A percentile compares a stretch with the other conserved stretches of the same genome.
Conservation (phyloP, 2,888 invertebrate genomes). For the Mythimna vitellina region DNA sequence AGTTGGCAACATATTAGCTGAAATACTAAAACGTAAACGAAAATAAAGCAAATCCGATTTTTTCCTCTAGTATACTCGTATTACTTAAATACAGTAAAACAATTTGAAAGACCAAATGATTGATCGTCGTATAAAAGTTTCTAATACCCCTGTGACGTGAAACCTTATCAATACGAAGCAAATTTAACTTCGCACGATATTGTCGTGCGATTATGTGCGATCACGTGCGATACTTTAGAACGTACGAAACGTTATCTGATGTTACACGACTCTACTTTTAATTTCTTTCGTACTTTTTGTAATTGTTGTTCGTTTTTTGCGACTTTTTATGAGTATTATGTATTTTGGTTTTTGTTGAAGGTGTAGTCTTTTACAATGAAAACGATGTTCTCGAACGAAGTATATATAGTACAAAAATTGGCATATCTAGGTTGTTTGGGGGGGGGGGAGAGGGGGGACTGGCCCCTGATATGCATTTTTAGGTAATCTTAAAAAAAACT, state of each 20-base stretch:
- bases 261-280: conserved; percentile 17
- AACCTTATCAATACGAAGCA: conserved; percentile 61
- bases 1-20: neutral
- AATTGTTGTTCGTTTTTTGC: conserved; percentile 10
- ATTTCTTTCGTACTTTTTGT: conserved; percentile 22
- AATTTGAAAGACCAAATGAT: conserved; percentile 76
- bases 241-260: conserved; percentile 24
- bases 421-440: too few species aligned
- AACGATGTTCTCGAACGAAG: neutral
- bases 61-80: conserved; percentile 23
- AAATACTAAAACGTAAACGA: neutral
- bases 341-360: neutral
- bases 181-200: conserved; percentile 63
- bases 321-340: neutral
- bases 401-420: too few species aligned
- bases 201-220: conserved; percentile 28
- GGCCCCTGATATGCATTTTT: too few species aligned
- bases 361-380: neutral
- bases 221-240: conserved; percentile 42
- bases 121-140: conserved; percentile 78
- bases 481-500: too few species aligned
- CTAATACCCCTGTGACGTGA: conserved; percentile 66
- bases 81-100: conserved; percentile 71
- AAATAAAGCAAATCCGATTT: conserved; percentile 5
- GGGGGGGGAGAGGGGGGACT: too few species aligned